Conservation (phyloP, 2,888 invertebrate genomes). For the Ceriagrion tenellum region DNA sequence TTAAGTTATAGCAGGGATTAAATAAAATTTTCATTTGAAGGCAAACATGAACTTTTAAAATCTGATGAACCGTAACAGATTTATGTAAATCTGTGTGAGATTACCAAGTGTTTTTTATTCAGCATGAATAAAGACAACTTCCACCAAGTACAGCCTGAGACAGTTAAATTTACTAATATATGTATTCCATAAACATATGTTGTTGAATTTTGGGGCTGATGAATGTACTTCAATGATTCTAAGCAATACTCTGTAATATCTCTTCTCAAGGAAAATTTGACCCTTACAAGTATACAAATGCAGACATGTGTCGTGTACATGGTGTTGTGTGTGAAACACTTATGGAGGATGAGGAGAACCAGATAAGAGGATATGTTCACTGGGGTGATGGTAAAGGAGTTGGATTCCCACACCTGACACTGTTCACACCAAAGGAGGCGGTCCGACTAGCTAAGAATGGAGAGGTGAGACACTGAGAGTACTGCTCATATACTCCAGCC, state of each 20-base stretch:
- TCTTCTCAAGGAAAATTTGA: conserved; percentile 74
- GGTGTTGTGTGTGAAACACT: conserved; percentile 76
- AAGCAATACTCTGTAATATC: background rate
- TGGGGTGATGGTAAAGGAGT: conserved; percentile 76
- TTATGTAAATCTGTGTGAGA: no score
- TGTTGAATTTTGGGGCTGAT: background rate
- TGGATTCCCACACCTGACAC: conserved; percentile 75
- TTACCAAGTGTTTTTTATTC: no score
- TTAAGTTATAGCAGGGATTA: background rate
- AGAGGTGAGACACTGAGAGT: conserved; percentile 80
- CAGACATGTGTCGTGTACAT: conserved; percentile 76
- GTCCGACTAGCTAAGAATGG: conserved; percentile 90
- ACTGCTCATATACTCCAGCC: no score
- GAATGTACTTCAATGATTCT: background rate
- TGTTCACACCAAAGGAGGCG: conserved; percentile 79
- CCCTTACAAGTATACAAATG: conserved; percentile 75
- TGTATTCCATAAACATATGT: background rate
- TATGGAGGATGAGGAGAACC: conserved; percentile 76
- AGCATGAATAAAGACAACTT: no score
- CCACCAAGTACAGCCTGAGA: no score
- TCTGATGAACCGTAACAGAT: no score
- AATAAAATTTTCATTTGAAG: background rate
- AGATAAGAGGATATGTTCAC: conserved; percentile 77
- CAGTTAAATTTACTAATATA: no score
- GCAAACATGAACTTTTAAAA: no score